Conservation (phyloP, 2,797 vertebrate species). For the Salarias fasciatus region DNA sequence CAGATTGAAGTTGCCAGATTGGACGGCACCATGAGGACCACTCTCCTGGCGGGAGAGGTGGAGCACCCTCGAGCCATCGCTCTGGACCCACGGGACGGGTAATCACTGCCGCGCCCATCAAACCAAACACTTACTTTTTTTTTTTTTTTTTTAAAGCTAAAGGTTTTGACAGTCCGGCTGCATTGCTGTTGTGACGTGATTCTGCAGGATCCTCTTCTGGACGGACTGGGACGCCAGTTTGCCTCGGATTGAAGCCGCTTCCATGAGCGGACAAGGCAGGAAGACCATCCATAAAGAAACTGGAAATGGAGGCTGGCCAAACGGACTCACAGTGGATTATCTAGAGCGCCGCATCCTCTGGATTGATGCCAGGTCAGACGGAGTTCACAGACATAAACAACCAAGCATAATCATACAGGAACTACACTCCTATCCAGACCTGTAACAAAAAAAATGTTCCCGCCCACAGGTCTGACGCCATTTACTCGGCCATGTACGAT, state of each 20-base stretch:
- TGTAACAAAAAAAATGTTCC: not conserved
- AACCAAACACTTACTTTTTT: too few relatives aligned
- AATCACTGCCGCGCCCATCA: slow-evolving; percentile 21
- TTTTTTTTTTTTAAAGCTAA: too few relatives aligned
- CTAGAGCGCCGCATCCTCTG: slow-evolving; percentile 95
- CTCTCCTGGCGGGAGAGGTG: slow-evolving; percentile 92
- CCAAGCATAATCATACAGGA: not conserved
- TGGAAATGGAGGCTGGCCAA: slow-evolving; percentile 95
- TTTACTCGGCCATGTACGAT: slow-evolving; percentile 95
- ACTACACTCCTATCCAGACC: not conserved
- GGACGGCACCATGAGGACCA: slow-evolving; percentile 92
- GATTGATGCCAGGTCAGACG: slow-evolving; percentile 93
- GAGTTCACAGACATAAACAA: slow-evolving; percentile 10
- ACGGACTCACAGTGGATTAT: slow-evolving; percentile 96
- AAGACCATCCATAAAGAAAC: slow-evolving; percentile 97
- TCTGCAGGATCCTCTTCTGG: slow-evolving; percentile 94
- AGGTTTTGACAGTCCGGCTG: too few relatives aligned
- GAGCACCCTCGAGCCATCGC: slow-evolving; percentile 95
- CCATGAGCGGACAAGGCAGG: slow-evolving; percentile 95
- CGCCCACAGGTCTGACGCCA: slow-evolving; percentile 90
- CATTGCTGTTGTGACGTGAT: slow-evolving; percentile 8
- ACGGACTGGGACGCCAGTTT: slow-evolving; percentile 98
- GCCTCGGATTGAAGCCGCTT: slow-evolving; percentile 95
- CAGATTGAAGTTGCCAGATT: slow-evolving; percentile 96
- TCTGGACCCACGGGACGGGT: slow-evolving; percentile 90